Percentiles rank a stretch among this genome's conserved stretches.
These are phyloP conservation scores for Drosophila asahinai DNA, from an alignment of 1,140 invertebrate species.

Conservation along the genomic window DNA sequence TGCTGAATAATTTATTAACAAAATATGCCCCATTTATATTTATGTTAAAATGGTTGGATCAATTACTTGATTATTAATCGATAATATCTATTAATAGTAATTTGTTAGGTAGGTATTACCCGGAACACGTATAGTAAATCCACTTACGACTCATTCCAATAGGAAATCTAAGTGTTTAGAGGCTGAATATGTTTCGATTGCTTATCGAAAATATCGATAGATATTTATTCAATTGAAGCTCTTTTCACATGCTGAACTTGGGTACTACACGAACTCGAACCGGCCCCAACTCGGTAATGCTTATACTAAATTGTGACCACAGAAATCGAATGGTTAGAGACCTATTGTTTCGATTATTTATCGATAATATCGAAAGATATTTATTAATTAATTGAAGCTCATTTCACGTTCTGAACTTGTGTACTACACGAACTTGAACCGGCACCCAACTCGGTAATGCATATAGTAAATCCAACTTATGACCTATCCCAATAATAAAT, in stretches of 20 bases:
- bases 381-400: background rate
- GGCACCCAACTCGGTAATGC: background rate
- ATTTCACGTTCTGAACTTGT: background rate
- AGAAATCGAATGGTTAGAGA: background rate
- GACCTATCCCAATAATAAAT: constrained; percentile 52
- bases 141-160: background rate
- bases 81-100: background rate
- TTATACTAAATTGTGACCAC: background rate
- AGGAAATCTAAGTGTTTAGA: background rate
- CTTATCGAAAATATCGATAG: background rate
- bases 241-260: background rate
- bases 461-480: constrained; percentile 6
- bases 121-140: too few relatives aligned
- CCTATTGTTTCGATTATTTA: background rate
- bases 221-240: background rate
- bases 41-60: too few relatives aligned
- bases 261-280: background rate
- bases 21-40: too few relatives aligned
- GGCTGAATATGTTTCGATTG: background rate
- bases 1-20: too few relatives aligned
- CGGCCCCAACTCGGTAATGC: background rate
- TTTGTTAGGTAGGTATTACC: too few relatives aligned
- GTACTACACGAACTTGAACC: background rate
- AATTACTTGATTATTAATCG: background rate
- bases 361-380: background rate